These are phyloP conservation scores for Oreortyx pictus DNA, from an alignment of 2,797 vertebrate species.

Conservation along the genomic window DNA sequence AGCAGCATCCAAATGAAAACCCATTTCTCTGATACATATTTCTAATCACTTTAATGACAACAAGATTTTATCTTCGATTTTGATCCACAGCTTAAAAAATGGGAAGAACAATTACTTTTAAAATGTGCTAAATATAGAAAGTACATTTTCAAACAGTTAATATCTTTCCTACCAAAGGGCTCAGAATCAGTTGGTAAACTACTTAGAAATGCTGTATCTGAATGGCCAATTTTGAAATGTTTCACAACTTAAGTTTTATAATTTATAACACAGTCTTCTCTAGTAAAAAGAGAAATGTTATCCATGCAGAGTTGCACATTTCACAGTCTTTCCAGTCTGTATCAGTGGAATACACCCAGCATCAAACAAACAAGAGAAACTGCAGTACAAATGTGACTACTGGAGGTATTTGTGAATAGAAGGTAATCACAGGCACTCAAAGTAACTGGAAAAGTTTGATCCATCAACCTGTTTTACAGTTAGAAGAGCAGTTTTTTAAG, in stretches of 20 bases:
- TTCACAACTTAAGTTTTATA: not conserved
- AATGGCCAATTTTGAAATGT: not conserved
- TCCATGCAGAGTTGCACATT: not conserved
- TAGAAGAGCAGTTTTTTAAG: not conserved
- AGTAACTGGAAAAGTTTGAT: not conserved
- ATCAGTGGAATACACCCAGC: not conserved
- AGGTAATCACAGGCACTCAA: not conserved
- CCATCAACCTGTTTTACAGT: not conserved
- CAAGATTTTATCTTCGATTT: not conserved
- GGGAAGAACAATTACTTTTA: not conserved
- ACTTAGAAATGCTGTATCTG: not conserved
- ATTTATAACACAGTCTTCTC: not conserved
- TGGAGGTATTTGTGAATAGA: not conserved
- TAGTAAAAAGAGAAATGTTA: not conserved
- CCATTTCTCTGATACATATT: not conserved
- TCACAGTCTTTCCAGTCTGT: not conserved
- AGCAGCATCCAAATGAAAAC: not conserved
- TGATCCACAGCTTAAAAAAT: not conserved
- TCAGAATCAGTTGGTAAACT: not conserved
- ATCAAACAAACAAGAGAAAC: not conserved
- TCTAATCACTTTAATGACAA: not conserved
- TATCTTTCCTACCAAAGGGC: not conserved
- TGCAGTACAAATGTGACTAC: not conserved
- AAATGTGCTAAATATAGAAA: not conserved
- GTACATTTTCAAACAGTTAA: not conserved